Base-by-base conservation (phyloP, 2,113 vertebrate species). In the Ia io region DNA sequence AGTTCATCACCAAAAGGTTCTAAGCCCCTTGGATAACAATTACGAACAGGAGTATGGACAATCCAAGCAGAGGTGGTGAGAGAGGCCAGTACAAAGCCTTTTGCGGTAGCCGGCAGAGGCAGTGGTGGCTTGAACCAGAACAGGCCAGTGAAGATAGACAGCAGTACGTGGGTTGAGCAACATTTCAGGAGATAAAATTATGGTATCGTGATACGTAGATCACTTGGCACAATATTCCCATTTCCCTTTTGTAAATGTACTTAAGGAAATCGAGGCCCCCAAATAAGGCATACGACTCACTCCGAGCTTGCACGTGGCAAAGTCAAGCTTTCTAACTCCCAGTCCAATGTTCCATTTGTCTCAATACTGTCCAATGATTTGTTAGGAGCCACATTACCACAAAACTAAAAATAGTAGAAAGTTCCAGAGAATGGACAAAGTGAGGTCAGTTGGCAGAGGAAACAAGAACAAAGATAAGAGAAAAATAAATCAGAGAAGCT, bases 111-210 rank as follows among this genome's bases (percentile, higher is more conserved):
- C 59, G 47, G 65, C 49, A 77, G 51, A 37, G 4, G 3, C 12
- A 16, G 65, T 3, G 56, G 8, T 40, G 40, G 20, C 51, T 14
- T 20, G 9, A 18, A 51, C 20, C 23, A 42, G 12, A 13, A 20
- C 3, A 51, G 32, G 30, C 2, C 25, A 47, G 17, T n/a, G 37
- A 90, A 69, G 32, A 32, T 1, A 44, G 30, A 23, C 10, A 16
- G 44, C n/a, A n/a, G 10, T 0, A 16, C 1, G 0, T 20, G 16
- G 1, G 22, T 49, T 22, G 65, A 25, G 20, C 1, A 37, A 49
- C 3, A 30, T 44, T 20, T 40, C 32, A 80, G 25, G n/a, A 59
- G 37, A 61, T 17, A 35, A 40, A 77, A 53, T 9, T 22, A 6
- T 1, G 42, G n/a, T 12, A 28, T 20, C 14, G 9, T 49, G 53